Percentiles rank a stretch among this genome's conserved stretches.
phyloP scores from a whole-genome alignment of 2,797 vertebrate genomes.

The Cryptoprocta ferox region DNA sequence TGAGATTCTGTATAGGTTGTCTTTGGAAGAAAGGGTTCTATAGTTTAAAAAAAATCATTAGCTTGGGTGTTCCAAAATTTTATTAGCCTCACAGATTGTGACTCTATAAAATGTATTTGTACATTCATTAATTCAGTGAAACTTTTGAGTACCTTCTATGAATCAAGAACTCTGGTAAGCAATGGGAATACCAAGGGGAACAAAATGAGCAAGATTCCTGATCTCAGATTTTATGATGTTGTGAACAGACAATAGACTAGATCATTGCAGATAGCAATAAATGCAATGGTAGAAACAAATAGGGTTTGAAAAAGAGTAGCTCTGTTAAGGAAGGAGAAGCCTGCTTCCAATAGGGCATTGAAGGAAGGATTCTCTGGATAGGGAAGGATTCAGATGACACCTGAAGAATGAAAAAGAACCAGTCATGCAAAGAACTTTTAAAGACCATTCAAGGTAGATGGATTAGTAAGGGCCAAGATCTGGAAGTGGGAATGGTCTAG shows the following conservation, averaged over 20 bases:
- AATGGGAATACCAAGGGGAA: not conserved
- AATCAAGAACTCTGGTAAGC: not conserved
- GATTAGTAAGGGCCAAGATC: not conserved
- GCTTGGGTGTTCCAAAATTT: not conserved
- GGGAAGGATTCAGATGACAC: not conserved
- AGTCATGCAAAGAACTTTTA: not conserved
- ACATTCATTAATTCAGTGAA: not conserved
- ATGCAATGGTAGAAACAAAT: not conserved
- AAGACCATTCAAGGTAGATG: not conserved
- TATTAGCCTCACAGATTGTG: not conserved
- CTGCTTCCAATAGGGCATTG: not conserved
- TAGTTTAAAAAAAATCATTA: not conserved
- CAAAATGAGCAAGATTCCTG: not conserved
- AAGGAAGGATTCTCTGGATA: not conserved
- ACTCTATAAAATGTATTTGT: slow-evolving; percentile 36
- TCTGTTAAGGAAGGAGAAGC: not conserved
- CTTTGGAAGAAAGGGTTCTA: slow-evolving; percentile 8
- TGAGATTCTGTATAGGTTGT: not conserved
- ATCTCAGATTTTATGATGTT: not conserved
- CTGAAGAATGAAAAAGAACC: not conserved
- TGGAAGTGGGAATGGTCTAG: not conserved
- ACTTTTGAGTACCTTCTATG: not conserved
- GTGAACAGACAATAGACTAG: not conserved
- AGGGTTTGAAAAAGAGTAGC: not conserved
- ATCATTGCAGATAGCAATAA: not conserved